Evolutionary conservation across 2,113 vertebrate species (phyloP).

Genomic region (Larimichthys crocea): DNA sequence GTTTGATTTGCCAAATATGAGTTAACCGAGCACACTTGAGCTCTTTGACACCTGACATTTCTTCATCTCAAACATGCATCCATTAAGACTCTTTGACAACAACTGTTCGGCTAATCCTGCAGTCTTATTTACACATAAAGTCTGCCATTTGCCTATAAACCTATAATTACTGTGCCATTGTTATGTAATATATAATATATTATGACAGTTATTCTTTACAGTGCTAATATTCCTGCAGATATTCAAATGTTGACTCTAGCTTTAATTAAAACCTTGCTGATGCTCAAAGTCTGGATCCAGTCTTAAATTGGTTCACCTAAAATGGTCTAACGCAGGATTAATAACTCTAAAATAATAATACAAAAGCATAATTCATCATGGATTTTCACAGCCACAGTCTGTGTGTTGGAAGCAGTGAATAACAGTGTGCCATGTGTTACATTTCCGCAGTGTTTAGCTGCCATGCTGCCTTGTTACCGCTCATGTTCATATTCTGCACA

Average conservation of each 20-base stretch:
- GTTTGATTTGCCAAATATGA: conserved; percentile 37
- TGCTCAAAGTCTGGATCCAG: neutral
- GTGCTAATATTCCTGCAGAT: neutral
- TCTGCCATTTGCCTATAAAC: neutral
- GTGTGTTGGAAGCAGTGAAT: conserved; percentile 2
- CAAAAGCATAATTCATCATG: neutral
- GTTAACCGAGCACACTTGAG: conserved; percentile 38
- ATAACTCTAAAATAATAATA: neutral
- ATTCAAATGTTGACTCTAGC: conserved; percentile 12
- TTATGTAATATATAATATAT: neutral
- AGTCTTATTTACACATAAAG: neutral
- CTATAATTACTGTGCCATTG: neutral
- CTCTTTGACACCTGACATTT: conserved; percentile 13
- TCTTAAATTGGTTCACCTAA: neutral
- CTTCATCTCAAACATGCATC: conserved; percentile 9
- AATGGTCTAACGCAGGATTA: neutral
- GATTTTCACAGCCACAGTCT: conserved; percentile 23
- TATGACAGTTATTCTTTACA: neutral
- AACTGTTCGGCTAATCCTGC: conserved; percentile 8
- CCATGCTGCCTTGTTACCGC: conserved; percentile 43
- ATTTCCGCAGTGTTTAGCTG: conserved; percentile 24
- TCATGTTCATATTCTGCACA: conserved; percentile 44
- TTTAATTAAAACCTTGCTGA: neutral
- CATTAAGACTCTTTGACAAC: conserved; percentile 10
- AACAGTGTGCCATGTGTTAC: conserved; percentile 19